Base-by-base conservation (phyloP, 1,140 invertebrate species). In the Sinonovacula constricta region DNA sequence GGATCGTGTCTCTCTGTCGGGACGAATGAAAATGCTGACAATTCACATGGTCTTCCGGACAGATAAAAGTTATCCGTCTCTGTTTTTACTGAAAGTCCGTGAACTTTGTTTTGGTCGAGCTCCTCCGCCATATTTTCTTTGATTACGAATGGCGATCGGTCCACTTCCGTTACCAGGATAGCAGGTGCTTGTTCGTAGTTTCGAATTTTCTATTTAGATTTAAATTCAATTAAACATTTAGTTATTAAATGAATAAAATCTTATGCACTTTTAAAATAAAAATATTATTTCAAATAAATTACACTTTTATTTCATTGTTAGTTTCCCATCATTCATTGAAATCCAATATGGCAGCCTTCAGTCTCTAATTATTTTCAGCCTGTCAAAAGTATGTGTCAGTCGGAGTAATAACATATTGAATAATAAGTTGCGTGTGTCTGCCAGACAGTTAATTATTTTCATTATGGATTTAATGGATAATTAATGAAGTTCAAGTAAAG, bases 21-120 rank as follows among this genome's bases (percentile, higher is more conserved):
- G 18, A 91, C 83, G 80, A 89, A 90, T 18, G 89, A 88, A 83
- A 85, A 89, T 28, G 88, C 88, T 26, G 90, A 90, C 30, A 90
- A 69, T 83, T 91, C 88, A 80, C 90, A 91, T 60, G 89, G 85
- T 68, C 89, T 86, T 31, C 90, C 90, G 39, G 81, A 76, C 18
- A 91, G 60, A 31, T 79, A 62, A 82, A 87, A 90, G 12, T 77
- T 66, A 69, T 90, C 86, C 51, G 86, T 87, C 5, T 86, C 85
- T 15, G 87, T 90, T 78, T 83, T 79, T 15, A 89, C 85, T 31
- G 60, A 31, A 7, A 86, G n/a, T 28, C 45, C 66, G 30, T 82
- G 67, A 34, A 62, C 49, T 67, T 74, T 83, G 54, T 72, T 80
- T 67, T 76, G 72, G 2, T 76, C 72, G 12, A 76, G 53, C 3